Conservation (phyloP, 2,888 invertebrate species). For the Drosophila helvetica region DNA sequence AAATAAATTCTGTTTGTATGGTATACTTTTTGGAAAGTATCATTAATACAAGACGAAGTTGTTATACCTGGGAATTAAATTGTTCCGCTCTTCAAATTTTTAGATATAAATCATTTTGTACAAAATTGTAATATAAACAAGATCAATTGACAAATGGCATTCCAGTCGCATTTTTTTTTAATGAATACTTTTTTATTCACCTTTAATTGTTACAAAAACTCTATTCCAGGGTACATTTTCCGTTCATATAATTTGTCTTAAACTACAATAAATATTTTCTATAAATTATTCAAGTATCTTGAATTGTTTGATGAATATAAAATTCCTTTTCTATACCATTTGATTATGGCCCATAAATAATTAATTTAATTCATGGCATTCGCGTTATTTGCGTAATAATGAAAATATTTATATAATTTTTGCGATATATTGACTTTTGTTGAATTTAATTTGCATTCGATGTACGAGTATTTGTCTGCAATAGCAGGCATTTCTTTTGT, state of each 20-base stretch:
- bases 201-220: no score
- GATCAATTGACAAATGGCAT: no score
- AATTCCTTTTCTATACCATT: constrained; percentile 3
- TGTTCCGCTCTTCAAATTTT: not conserved
- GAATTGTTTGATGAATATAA: not conserved
- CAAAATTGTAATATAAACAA: no score
- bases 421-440: constrained; percentile 17
- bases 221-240: not conserved
- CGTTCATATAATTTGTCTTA: not conserved
- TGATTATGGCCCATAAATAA: constrained; percentile 15
- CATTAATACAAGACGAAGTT: not conserved
- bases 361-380: constrained; percentile 29
- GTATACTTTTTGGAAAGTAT: not conserved
- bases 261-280: not conserved
- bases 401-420: constrained; percentile 36
- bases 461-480: no score
- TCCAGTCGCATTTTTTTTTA: no score
- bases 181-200: no score
- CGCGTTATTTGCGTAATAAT: constrained; percentile 38
- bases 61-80: not conserved
- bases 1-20: constrained; percentile 18
- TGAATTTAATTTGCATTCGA: constrained; percentile 20
- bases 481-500: constrained; percentile 26
- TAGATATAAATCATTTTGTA: no score
- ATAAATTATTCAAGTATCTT: not conserved